Evolutionary conservation across 2,888 invertebrate genomes (phyloP).

Genomic region (Geotrupes spiniger): DNA sequence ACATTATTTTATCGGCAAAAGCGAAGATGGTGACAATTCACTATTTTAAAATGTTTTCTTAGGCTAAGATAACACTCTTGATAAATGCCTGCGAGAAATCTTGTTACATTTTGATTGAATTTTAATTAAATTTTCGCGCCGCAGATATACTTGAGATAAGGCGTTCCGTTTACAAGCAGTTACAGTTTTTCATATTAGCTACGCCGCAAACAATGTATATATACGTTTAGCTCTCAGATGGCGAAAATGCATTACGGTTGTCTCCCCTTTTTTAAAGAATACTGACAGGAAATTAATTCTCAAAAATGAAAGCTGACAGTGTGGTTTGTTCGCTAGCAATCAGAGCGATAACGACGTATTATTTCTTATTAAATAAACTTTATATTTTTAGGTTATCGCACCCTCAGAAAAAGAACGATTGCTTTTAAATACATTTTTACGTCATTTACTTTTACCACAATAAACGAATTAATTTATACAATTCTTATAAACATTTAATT

Average conservation of each 20-base stretch:
- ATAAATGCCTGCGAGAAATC: constrained; percentile 44
- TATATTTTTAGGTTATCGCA: constrained; percentile 31
- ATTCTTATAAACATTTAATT: too few relatives aligned
- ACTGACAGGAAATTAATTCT: constrained; percentile 54
- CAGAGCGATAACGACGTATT: constrained; percentile 47
- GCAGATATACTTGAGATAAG: constrained; percentile 45
- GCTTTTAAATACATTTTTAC: constrained; percentile 4
- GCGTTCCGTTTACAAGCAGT: constrained; percentile 42
- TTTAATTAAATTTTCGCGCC: constrained; percentile 50
- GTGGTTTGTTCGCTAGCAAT: constrained; percentile 46
- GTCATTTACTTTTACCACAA: too few relatives aligned
- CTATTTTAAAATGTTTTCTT: constrained; percentile 52
- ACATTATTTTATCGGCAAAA: constrained; percentile 37
- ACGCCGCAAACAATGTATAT: constrained; percentile 42
- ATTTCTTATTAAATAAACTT: constrained; percentile 49
- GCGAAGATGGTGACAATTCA: constrained; percentile 47
- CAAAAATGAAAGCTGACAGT: constrained; percentile 53
- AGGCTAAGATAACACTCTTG: constrained; percentile 49
- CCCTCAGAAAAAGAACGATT: too few relatives aligned
- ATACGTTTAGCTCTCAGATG: constrained; percentile 49
- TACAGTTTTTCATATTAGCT: constrained; percentile 51
- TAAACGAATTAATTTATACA: too few relatives aligned
- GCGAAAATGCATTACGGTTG: constrained; percentile 38
- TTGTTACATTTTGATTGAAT: constrained; percentile 51
- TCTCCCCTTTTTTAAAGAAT: constrained; percentile 52